A percentile compares a stretch with the other conserved stretches of the same genome.
Conservation (phyloP, 2,888 invertebrate species). For the Salticus scenicus region DNA sequence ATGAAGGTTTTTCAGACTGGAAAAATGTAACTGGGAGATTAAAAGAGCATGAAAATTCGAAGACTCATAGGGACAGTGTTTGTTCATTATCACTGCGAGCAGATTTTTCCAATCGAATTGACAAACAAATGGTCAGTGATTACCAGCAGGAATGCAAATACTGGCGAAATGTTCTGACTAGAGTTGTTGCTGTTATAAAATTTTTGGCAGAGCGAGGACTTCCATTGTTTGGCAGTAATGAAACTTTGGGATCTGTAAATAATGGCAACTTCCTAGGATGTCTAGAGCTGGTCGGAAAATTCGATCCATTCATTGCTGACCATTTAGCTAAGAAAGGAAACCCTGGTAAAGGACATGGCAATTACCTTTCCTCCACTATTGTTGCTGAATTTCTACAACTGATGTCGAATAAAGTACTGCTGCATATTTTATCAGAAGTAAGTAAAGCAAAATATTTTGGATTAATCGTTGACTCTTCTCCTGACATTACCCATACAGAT, state of each 20-base stretch:
- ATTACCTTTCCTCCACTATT: not conserved
- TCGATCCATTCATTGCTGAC: not conserved
- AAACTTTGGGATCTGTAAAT: not conserved
- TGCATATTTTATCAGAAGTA: not conserved
- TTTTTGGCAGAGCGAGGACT: not conserved
- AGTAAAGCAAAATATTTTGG: not conserved
- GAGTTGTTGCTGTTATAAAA: not conserved
- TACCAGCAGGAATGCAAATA: no score
- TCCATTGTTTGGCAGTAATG: not conserved
- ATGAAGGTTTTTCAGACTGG: no score
- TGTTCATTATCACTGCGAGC: no score
- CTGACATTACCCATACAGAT: no score
- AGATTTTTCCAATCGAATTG: no score
- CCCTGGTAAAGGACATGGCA: not conserved
- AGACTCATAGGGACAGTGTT: no score
- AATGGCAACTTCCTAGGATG: conserved; percentile 9
- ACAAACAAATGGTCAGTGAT: no score
- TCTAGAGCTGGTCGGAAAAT: not conserved
- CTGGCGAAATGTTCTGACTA: not conserved
- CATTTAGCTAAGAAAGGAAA: not conserved
- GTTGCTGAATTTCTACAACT: not conserved
- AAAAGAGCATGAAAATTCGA: no score
- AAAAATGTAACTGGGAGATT: no score
- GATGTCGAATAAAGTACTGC: not conserved
- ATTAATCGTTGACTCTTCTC: no score